A percentile compares a stretch with the other conserved stretches of the same genome.
phyloP scores from a whole-genome alignment of 2,113 vertebrate species.

The Benitochromis conjunctus region DNA sequence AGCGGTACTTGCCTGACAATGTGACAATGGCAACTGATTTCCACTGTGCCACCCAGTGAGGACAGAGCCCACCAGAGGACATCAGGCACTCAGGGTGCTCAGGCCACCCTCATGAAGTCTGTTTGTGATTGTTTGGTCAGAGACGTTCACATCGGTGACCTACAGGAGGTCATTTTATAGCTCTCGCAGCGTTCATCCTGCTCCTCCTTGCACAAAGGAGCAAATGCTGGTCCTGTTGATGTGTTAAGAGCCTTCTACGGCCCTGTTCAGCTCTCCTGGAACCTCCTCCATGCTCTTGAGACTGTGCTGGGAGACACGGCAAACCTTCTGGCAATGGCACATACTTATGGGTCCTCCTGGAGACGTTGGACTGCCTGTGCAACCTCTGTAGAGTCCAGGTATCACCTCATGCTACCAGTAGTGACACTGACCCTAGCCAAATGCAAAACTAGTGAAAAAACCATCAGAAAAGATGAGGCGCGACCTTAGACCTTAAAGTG shows the following conservation, averaged over 20 bases:
- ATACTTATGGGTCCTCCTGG: background rate
- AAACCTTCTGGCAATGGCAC: background rate
- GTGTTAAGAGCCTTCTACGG: background rate
- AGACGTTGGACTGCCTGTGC: rapidly evolving
- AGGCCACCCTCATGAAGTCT: background rate
- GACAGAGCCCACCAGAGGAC: background rate
- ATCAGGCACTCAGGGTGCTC: background rate
- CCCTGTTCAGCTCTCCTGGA: background rate
- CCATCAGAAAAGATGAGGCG: background rate
- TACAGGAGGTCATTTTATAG: background rate
- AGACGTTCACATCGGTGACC: background rate
- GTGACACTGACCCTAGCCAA: background rate
- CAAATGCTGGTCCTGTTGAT: background rate
- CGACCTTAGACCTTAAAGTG: background rate
- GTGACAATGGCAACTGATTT: background rate
- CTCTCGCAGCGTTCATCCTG: background rate
- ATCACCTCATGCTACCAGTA: background rate
- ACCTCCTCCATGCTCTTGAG: background rate
- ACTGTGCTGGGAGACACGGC: background rate
- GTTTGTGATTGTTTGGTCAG: background rate
- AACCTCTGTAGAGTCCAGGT: background rate
- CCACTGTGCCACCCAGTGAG: background rate
- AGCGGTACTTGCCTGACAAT: rapidly evolving
- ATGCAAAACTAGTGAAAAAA: background rate
- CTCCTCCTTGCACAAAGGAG: background rate